Evolutionary conservation across 2,797 vertebrate genomes (phyloP), one percentile per base, ranked within the genome.

Genomic region (Urosaurus nigricauda): DNA sequence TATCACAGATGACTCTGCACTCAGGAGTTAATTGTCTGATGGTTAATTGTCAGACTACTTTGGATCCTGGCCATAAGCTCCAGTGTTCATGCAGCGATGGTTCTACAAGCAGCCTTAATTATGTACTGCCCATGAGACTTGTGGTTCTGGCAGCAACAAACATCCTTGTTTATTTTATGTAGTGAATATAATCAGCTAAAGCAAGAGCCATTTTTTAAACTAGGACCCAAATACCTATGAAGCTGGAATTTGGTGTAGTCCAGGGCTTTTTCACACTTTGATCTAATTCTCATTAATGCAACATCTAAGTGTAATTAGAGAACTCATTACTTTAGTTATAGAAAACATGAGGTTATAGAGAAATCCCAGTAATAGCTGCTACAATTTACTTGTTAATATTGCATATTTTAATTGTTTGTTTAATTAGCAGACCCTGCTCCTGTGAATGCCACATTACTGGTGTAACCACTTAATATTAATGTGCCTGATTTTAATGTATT

Each of bases 401-500:
- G 3, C 7, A 91, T 83, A 14, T 0, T 91, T 90, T 86, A 93
- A 86, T 79, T 94, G 60, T 77, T 94, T 93, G 35, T n/a, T 85
- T 95, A 93, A 89, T 95, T 92, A 84, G 12, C 8, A 88, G 17
- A 85, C 80, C 88, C 88, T 90, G 79, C 92, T 92, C 43, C 35
- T 90, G 83, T 80, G 93, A 93, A 90, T 87, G 88, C 4, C 32
- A 80, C 47, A 89, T 92, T 93, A 85, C 87, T 88, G 89, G 86
- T 80, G 74, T 81, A 51, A 93, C 86, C 29, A 83, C 6, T 85
- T 90, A 77, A 74, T 51, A 86, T 37, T 90, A 77, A 91, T 92
- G 90, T 91, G 16, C 63, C 40, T 87, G 51, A 14, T 2, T 90
- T 89, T 82, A 82, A 85, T 90, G 70, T 14, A 65, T 91, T 88